Base-by-base conservation (phyloP, 2,113 vertebrate species). In the Carassius carassius region DNA sequence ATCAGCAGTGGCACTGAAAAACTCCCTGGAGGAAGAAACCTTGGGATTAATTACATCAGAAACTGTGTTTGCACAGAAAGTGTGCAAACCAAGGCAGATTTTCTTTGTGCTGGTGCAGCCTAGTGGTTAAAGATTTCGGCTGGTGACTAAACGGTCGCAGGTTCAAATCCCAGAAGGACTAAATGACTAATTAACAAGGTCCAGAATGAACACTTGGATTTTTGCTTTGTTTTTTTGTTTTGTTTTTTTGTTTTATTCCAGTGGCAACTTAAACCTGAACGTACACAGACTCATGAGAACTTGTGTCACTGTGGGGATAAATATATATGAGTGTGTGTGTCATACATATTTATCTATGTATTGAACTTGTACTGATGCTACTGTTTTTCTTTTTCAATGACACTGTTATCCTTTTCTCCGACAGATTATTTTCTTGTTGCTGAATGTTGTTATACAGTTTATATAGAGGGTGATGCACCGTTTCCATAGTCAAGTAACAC, bases 401-500 rank as follows among this genome's bases (percentile, higher is more conserved):
- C 78, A 80, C 51, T 3, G 16, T 17, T 17, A 25, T 2, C 21
- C 60, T 6, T 44, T n/a, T 29, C 23, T 49, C 14, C 19, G 17
- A 54, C 17, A 54, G 51, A 17, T 47, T 62, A 65, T 49, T 47
- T 65, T 65, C 37, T 11, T 49, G 47, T 49, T 47, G 37, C 37
- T 19, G 21, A 37, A 47, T 80, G 23, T 19, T 65, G 58, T 65
- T 19, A 4, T 17, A 29, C 13, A 3, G 7, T 47, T 17, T 51
- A 51, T 25, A 51, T 4, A 49, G 23, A 25, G 12, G 7, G 19
- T 0, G n/a, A 63, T 63, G 78, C 41, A 47, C 56, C 35, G 41
- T 49, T 80, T 67, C 78, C 78, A 80, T 80, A 65, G 78, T 80
- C 47, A 80, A 41, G 3, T 9, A 49, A 80, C 75, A 37, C n/a